A percentile compares a stretch with the other conserved stretches of the same genome.
phyloP scores from a whole-genome alignment of 1,140 invertebrate species.

The Cyphomyrmex costatus region DNA sequence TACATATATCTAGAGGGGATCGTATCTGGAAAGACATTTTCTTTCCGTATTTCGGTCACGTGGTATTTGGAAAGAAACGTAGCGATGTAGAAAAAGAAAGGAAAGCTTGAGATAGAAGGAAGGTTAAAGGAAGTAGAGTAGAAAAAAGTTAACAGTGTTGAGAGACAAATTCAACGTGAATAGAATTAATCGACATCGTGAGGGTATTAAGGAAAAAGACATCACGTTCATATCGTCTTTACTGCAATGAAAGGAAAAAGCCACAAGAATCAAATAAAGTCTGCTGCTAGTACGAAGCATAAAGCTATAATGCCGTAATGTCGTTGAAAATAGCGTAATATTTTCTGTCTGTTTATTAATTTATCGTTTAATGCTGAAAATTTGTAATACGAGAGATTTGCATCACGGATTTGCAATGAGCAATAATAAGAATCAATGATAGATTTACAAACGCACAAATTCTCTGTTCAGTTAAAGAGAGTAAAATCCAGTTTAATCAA shows the following conservation, averaged over 20 bases:
- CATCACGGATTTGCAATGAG: neutral
- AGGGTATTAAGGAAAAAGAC: constrained; percentile 50
- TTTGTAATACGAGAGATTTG: neutral
- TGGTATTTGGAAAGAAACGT: constrained; percentile 31
- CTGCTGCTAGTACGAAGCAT: neutral
- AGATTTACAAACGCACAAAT: neutral
- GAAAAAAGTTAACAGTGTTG: constrained; percentile 67
- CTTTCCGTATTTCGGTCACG: constrained; percentile 51
- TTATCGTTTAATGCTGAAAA: constrained; percentile 5
- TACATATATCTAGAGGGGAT: neutral
- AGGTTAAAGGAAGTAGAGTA: constrained; percentile 66
- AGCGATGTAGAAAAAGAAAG: neutral
- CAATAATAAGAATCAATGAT: neutral
- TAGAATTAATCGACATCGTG: constrained; percentile 59
- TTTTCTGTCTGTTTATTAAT: neutral
- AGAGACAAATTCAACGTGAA: constrained; percentile 61
- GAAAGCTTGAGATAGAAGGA: constrained; percentile 27
- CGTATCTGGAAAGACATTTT: constrained; percentile 3
- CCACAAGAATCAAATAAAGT: constrained; percentile 43
- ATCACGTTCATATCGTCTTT: constrained; percentile 45
- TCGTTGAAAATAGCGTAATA: neutral
- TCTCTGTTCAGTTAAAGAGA: neutral
- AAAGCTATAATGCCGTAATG: neutral
- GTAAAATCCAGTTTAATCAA: neutral
- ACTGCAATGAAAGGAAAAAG: constrained; percentile 9